Conservation (phyloP, 2,888 invertebrate genomes). For the Lasioglossum malachurum region DNA sequence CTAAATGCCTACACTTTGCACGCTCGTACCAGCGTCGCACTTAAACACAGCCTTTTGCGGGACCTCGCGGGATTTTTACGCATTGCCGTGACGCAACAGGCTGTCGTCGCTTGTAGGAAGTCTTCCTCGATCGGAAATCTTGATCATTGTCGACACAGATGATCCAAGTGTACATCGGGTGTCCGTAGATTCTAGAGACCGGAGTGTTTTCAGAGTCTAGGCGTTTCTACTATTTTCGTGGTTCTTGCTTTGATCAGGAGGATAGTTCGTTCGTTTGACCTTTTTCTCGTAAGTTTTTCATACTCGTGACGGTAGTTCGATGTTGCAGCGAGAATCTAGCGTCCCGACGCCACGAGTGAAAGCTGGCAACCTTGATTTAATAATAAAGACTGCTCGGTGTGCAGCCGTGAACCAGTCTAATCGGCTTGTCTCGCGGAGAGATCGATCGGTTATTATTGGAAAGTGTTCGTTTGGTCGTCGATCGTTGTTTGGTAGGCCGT, state of each 20-base stretch:
- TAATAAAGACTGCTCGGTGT: background rate
- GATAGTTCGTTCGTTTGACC: background rate
- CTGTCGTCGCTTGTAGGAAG: background rate
- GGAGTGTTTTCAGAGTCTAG: too few relatives aligned
- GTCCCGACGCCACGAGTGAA: conserved; percentile 73
- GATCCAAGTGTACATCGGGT: too few relatives aligned
- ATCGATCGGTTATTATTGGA: background rate
- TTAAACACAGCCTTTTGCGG: background rate
- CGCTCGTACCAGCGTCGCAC: conserved; percentile 6
- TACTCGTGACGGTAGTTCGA: background rate
- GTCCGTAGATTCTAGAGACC: too few relatives aligned
- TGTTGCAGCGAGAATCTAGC: conserved; percentile 47
- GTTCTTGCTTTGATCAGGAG: background rate
- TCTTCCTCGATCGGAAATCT: background rate
- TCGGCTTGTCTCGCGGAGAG: conserved; percentile 12
- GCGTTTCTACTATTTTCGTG: background rate
- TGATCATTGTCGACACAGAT: too few relatives aligned
- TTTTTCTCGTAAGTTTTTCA: background rate
- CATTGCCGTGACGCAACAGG: background rate
- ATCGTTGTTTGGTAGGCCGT: background rate
- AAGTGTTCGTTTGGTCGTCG: background rate
- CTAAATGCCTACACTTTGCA: conserved; percentile 47
- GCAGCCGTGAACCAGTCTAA: conserved; percentile 15
- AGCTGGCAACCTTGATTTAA: conserved; percentile 80
- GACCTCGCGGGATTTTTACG: conserved; percentile 4